These are phyloP conservation scores for Zapornia atra DNA, from an alignment of 2,113 vertebrate species.

Conservation along the genomic window DNA sequence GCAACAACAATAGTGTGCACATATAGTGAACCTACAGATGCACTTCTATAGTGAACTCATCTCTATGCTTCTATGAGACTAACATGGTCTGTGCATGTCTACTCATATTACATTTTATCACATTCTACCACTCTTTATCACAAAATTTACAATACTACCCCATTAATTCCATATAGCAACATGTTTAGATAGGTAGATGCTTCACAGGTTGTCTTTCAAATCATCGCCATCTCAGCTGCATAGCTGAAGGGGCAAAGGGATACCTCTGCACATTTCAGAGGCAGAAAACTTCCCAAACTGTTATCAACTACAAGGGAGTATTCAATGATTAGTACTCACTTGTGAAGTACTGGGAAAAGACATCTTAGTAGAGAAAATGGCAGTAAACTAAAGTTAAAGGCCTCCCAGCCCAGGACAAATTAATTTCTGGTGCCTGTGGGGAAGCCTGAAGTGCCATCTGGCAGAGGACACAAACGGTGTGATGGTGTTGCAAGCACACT, in stretches of 20 bases:
- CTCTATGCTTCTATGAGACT: background rate
- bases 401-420: background rate
- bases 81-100: background rate
- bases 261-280: background rate
- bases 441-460: slow-evolving; percentile 4
- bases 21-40: background rate
- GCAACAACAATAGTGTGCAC: background rate
- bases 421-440: background rate
- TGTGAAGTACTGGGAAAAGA: background rate
- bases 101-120: background rate
- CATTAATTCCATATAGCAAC: background rate
- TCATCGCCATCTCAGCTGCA: background rate
- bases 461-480: background rate
- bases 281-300: background rate
- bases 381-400: background rate
- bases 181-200: background rate
- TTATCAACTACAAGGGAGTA: background rate
- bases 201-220: background rate
- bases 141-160: background rate
- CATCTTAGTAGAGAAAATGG: background rate
- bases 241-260: background rate
- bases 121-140: background rate
- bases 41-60: background rate
- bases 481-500: background rate
- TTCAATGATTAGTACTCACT: background rate